Base-by-base conservation (phyloP, 2,888 invertebrate species). In the Lithosia quadra region DNA sequence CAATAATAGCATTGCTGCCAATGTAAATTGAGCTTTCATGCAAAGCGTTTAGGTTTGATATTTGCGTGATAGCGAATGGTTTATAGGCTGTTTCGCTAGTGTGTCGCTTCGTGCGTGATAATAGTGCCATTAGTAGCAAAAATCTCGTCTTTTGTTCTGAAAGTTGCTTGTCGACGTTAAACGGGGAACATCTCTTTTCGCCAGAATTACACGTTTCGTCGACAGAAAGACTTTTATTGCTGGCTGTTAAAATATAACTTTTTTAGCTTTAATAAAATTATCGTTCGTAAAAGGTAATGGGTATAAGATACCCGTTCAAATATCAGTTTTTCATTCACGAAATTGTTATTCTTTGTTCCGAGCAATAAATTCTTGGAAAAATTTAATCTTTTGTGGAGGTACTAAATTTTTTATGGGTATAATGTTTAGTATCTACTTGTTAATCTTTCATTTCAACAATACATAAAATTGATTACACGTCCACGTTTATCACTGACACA, bases 101-200 rank as follows among this genome's bases (percentile, higher is more conserved):
- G 63, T 69, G 70, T 75, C 49, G 69, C 57, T 58, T 76, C 58
- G 73, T 79, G 79, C 83, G 83, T 82, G 82, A 82, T 83, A 85
- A 84, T 77, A 82, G 81, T 71, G 71, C 76, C 78, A 80, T 84
- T 82, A 84, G 77, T 69, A 80, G 75, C 75, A 70, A 77, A 78
- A 81, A 77, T 81, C 77, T 75, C 63, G 69, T 66, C 64, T 72
- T 75, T 79, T 77, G 82, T 79, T 80, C 77, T 76, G 64, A 74
- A 71, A 72, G 69, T 74, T 72, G 59, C 67, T 68, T 70, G 65
- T 69, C 70, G 60, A 33, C 74, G 49, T 53, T 57, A 28, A 74
- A 69, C 68, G 68, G 65, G 57, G 18, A 60, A 79, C 72, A 72
- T 74, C 62, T 67, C 34, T 71, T 72, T 79, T 74, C 66, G 67